These are phyloP conservation scores for Pagrus major DNA, from an alignment of 2,113 vertebrate genomes.

Conservation along the genomic window DNA sequence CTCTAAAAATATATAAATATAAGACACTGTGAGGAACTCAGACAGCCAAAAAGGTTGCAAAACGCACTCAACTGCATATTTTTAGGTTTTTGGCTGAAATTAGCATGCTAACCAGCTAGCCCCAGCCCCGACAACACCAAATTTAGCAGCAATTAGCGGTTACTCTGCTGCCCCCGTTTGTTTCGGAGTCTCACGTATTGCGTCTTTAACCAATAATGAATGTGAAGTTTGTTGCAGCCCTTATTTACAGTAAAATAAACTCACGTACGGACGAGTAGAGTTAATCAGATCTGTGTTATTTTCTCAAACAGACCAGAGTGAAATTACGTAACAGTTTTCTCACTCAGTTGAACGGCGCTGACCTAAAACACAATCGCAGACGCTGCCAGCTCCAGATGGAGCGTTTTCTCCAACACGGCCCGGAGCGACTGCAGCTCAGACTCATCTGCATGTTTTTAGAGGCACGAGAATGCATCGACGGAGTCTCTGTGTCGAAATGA, in stretches of 20 bases:
- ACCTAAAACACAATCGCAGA: slow-evolving; percentile 21
- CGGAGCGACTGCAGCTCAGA: slow-evolving; percentile 10
- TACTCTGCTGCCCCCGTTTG: no score
- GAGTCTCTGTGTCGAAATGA: background rate
- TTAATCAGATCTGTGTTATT: background rate
- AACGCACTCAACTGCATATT: no score
- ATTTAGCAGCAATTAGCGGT: no score
- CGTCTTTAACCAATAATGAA: background rate
- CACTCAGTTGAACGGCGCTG: slow-evolving; percentile 30
- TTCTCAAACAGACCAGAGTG: background rate
- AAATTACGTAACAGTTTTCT: slow-evolving; percentile 28
- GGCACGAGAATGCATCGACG: background rate
- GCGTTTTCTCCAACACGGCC: slow-evolving; percentile 25
- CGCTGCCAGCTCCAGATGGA: slow-evolving; percentile 53
- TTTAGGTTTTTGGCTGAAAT: no score
- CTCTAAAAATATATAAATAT: background rate
- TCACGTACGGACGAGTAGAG: background rate
- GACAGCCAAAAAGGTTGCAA: background rate
- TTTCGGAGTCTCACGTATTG: no score
- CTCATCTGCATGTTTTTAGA: slow-evolving; percentile 42
- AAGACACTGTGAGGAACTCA: background rate
- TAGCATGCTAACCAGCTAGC: no score
- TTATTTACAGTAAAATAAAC: background rate
- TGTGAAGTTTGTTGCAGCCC: no score
- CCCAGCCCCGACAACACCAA: no score